Evolutionary conservation across 2,113 vertebrate genomes (phyloP).

Genomic region (Ursus arctos): DNA sequence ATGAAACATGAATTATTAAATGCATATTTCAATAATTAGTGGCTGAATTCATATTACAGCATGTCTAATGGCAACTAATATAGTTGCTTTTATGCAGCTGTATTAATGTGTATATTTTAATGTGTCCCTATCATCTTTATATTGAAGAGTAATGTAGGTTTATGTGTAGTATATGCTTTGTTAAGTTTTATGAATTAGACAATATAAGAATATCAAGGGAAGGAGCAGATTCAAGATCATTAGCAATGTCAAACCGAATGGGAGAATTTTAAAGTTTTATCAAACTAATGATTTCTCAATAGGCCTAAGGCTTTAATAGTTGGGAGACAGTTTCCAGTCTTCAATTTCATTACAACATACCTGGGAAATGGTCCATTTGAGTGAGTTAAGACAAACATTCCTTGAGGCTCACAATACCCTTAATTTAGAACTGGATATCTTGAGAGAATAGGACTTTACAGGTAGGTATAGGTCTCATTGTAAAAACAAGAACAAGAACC

Average conservation of each 20-base stretch:
- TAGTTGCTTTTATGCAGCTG: background rate
- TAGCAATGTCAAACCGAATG: slow-evolving; percentile 61
- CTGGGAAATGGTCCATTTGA: slow-evolving; percentile 48
- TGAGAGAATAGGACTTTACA: background rate
- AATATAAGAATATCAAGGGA: slow-evolving; percentile 54
- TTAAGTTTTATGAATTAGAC: slow-evolving; percentile 66
- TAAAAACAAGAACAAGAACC: background rate
- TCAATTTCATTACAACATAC: slow-evolving; percentile 62
- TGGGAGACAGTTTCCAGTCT: slow-evolving; percentile 27
- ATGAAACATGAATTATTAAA: slow-evolving; percentile 70
- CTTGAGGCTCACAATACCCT: slow-evolving; percentile 24
- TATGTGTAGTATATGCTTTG: slow-evolving; percentile 21
- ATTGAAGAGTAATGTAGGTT: slow-evolving; percentile 29
- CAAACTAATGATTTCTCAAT: slow-evolving; percentile 64
- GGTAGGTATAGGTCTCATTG: background rate
- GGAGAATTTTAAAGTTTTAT: slow-evolving; percentile 61
- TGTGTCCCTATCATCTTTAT: slow-evolving; percentile 32
- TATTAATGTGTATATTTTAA: slow-evolving; percentile 40
- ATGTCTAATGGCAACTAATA: slow-evolving; percentile 2
- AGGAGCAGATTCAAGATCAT: slow-evolving; percentile 64
- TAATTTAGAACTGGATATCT: background rate
- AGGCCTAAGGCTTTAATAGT: slow-evolving; percentile 44
- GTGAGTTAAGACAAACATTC: slow-evolving; percentile 42
- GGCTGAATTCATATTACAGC: background rate
- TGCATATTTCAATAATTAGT: slow-evolving; percentile 63